phyloP scores from a whole-genome alignment of 1,140 invertebrate genomes.

The Muscidifurax raptorellus region DNA sequence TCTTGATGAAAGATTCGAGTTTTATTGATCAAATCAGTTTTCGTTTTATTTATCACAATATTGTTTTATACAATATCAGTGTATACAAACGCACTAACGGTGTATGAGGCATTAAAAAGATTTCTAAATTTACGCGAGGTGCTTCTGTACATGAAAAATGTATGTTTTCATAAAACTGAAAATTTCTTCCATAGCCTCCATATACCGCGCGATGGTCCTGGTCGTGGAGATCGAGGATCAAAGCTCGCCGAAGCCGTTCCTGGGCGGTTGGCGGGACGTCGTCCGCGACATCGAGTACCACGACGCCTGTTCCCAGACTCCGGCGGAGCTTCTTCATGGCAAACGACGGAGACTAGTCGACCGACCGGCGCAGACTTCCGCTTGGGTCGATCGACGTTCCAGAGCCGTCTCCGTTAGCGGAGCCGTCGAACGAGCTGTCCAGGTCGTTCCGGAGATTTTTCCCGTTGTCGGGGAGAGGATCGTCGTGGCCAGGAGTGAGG shows the following conservation, averaged over 20 bases:
- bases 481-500: slow-evolving; percentile 4
- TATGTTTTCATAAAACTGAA: neutral
- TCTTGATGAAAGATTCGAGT: too few relatives aligned
- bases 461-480: slow-evolving; percentile 37
- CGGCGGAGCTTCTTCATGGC: slow-evolving; percentile 59
- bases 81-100: too few relatives aligned
- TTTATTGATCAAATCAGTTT: too few relatives aligned
- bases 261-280: slow-evolving; percentile 79
- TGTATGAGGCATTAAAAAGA: too few relatives aligned
- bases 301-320: slow-evolving; percentile 80
- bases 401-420: neutral
- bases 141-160: too few relatives aligned
- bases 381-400: slow-evolving; percentile 8
- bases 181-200: neutral
- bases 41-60: too few relatives aligned
- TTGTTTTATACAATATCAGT: too few relatives aligned
- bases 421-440: slow-evolving; percentile 46
- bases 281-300: slow-evolving; percentile 77
- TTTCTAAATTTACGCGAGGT: too few relatives aligned
- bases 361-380: slow-evolving; percentile 38
- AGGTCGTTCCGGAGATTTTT: slow-evolving; percentile 27
- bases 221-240: slow-evolving; percentile 78
- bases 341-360: slow-evolving; percentile 56
- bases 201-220: slow-evolving; percentile 65
- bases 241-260: slow-evolving; percentile 76